Conservation (phyloP, 2,797 vertebrate genomes). For the Hozukius guyotensis region DNA sequence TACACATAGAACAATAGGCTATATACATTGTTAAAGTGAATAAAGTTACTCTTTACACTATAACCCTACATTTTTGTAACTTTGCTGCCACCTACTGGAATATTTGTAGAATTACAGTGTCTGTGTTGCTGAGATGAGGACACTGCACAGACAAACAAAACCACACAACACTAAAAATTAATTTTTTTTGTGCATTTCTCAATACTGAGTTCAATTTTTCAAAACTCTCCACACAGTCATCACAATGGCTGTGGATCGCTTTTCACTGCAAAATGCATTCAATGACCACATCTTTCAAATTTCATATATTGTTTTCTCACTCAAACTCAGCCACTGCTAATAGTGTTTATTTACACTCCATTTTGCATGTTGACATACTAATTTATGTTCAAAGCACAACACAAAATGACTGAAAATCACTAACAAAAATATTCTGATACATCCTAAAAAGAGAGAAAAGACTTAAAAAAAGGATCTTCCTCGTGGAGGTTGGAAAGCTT, state of each 20-base stretch:
- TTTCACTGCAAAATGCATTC: not conserved
- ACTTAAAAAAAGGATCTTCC: not conserved
- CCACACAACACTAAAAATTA: not conserved
- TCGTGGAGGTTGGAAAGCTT: not conserved
- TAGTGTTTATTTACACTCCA: not conserved
- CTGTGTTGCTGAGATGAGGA: not conserved
- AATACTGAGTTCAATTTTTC: not conserved
- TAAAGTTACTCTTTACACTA: not conserved
- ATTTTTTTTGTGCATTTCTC: not conserved
- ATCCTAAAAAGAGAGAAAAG: not conserved
- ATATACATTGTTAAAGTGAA: accelerated
- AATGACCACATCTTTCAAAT: not conserved
- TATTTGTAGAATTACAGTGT: not conserved
- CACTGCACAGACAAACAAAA: not conserved
- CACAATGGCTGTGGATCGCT: not conserved
- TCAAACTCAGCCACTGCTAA: accelerated
- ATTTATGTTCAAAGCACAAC: not conserved
- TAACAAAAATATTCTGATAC: not conserved
- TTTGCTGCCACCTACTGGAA: slow-evolving; percentile 56
- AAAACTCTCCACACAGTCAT: not conserved
- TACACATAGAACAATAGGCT: not conserved
- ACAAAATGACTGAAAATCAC: not conserved
- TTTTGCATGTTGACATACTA: not conserved
- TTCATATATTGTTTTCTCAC: not conserved
- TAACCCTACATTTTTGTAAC: not conserved